Conservation (phyloP, 2,113 vertebrate genomes). For the Nematolebias whitei region DNA sequence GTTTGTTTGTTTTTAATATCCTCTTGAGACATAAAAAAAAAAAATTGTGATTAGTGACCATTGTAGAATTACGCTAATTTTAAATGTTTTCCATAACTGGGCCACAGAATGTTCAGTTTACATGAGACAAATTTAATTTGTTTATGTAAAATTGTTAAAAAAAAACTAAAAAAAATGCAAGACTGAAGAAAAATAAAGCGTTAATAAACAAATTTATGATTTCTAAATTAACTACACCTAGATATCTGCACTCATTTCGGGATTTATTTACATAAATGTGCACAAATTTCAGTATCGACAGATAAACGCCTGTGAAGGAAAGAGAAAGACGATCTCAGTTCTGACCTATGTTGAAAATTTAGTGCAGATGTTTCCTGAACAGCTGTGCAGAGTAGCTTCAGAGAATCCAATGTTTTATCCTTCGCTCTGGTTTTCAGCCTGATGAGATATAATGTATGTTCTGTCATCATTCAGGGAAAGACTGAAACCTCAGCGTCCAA, state of each 20-base stretch:
- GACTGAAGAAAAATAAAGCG: neutral
- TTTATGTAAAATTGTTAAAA: neutral
- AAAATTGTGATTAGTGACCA: neutral
- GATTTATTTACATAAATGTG: constrained; percentile 2
- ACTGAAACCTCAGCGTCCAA: neutral
- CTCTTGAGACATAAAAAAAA: neutral
- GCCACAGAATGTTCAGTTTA: constrained; percentile 54
- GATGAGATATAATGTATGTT: neutral
- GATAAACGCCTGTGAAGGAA: neutral
- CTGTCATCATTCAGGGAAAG: neutral
- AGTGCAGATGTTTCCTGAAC: constrained; percentile 58
- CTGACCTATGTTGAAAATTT: constrained; percentile 53
- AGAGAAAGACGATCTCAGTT: constrained; percentile 21
- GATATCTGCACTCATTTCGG: neutral
- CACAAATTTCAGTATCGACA: constrained; percentile 11
- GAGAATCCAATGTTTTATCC: neutral
- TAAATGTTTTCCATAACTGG: constrained; percentile 35
- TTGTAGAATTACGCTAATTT: neutral
- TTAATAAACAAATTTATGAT: constrained; percentile 2
- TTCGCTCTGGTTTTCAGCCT: constrained; percentile 14
- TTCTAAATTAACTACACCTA: neutral
- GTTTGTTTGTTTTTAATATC: no score
- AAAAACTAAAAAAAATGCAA: neutral
- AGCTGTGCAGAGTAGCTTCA: constrained; percentile 37
- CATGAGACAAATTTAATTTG: constrained; percentile 27